These are phyloP conservation scores for Crossoptilon crossoptilon DNA, from an alignment of 2,797 vertebrate genomes.

Conservation along the genomic window DNA sequence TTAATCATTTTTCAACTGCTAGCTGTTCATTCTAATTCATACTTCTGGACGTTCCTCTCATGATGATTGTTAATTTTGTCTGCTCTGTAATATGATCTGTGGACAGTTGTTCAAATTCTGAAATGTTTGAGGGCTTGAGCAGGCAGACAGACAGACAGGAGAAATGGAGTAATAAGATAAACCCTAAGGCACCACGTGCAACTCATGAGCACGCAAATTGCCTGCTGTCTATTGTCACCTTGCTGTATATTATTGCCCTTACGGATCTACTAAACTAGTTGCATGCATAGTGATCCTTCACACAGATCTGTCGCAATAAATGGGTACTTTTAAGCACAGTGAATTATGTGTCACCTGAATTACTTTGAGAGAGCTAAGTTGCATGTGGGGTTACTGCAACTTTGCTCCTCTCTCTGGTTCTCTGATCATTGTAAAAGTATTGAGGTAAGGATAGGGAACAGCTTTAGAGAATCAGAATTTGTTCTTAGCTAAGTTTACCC, in stretches of 20 bases:
- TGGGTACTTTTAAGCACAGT: neutral
- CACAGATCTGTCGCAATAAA: neutral
- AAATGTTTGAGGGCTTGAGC: neutral
- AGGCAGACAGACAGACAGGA: neutral
- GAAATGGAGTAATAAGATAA: neutral
- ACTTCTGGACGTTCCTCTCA: neutral
- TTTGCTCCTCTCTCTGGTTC: neutral
- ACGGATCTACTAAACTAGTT: neutral
- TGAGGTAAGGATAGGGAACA: neutral
- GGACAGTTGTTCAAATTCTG: neutral
- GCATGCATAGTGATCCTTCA: neutral
- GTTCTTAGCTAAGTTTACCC: neutral
- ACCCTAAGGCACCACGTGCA: neutral
- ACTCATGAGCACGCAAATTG: rapidly evolving
- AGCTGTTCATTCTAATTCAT: neutral
- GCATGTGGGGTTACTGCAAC: neutral
- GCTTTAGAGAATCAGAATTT: neutral
- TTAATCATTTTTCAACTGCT: neutral
- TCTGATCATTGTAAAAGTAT: neutral
- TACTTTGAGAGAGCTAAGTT: neutral
- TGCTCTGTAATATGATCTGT: neutral
- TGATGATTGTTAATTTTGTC: neutral
- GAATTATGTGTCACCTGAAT: neutral
- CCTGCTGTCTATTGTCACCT: neutral
- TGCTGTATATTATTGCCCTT: neutral